phyloP scores from a whole-genome alignment of 2,888 invertebrate species.

The Cryptophagus acutangulus region DNA sequence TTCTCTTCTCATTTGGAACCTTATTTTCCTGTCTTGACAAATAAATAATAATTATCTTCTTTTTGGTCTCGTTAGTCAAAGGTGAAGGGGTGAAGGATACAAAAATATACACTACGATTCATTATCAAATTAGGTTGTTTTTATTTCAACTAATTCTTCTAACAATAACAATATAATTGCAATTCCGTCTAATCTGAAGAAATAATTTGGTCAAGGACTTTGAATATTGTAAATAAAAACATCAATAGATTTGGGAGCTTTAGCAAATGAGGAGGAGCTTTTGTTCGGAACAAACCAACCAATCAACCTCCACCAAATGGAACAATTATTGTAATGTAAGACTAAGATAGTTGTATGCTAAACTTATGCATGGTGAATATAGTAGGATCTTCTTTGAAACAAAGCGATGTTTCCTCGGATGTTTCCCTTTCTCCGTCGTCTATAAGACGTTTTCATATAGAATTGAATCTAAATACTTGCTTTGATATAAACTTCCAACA shows the following conservation, averaged over 20 bases:
- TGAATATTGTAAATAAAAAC: not conserved
- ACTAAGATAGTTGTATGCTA: slow-evolving; percentile 3
- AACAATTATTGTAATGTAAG: slow-evolving; percentile 34
- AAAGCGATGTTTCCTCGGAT: slow-evolving; percentile 10
- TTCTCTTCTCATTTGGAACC: no score
- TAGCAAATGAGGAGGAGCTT: no score
- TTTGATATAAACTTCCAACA: slow-evolving; percentile 37
- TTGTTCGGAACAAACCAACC: slow-evolving; percentile 39
- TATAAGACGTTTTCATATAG: slow-evolving; percentile 37
- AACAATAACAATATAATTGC: slow-evolving; percentile 3
- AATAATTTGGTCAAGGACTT: slow-evolving; percentile 3
- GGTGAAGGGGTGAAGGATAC: no score
- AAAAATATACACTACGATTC: not conserved
- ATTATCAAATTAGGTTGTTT: slow-evolving; percentile 4
- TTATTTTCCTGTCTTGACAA: no score
- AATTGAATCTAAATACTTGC: slow-evolving; percentile 31
- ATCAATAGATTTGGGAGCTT: not conserved
- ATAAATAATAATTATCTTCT: no score
- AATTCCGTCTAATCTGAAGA: slow-evolving; percentile 3
- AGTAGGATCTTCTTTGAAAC: slow-evolving; percentile 7
- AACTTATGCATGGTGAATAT: not conserved
- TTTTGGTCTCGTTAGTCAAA: no score
- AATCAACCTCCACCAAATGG: slow-evolving; percentile 36
- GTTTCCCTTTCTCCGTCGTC: slow-evolving; percentile 8
- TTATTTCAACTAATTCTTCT: not conserved